phyloP scores from a whole-genome alignment of 2,888 invertebrate species.

The Silvanus unidentatus region DNA sequence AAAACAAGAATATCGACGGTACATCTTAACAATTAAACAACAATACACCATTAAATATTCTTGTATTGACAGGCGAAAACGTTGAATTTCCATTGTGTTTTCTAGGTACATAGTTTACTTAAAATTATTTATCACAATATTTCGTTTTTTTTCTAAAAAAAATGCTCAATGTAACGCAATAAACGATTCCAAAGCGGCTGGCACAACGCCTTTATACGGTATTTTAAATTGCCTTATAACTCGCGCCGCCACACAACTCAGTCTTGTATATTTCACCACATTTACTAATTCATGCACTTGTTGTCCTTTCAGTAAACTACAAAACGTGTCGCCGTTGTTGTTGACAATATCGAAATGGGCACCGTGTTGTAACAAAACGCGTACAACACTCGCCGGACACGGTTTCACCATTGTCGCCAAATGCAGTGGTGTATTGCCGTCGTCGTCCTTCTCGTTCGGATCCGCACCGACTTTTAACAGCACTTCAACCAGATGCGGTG shows the following conservation, averaged over 20 bases:
- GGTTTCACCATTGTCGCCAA: slow-evolving; percentile 70
- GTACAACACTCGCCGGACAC: slow-evolving; percentile 65
- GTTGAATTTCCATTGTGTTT: too few species aligned
- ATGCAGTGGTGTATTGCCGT: slow-evolving; percentile 85
- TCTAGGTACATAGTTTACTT: too few species aligned
- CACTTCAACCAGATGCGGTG: slow-evolving; percentile 58
- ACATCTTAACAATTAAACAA: too few species aligned
- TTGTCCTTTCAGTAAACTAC: slow-evolving; percentile 60
- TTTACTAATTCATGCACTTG: slow-evolving; percentile 63
- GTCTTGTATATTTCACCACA: slow-evolving; percentile 69
- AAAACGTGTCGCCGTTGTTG: slow-evolving; percentile 69
- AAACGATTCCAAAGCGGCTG: slow-evolving; percentile 69
- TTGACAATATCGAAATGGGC: slow-evolving; percentile 82
- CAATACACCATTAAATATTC: too few species aligned
- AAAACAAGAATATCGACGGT: too few species aligned
- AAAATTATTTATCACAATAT: too few species aligned
- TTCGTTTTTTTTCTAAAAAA: too few species aligned
- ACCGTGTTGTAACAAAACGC: slow-evolving; percentile 69
- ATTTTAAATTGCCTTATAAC: slow-evolving; percentile 67
- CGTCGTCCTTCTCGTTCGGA: slow-evolving; percentile 71
- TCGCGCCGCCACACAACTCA: slow-evolving; percentile 82
- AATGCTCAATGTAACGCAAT: slow-evolving; percentile 51
- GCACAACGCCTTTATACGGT: slow-evolving; percentile 64
- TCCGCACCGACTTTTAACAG: slow-evolving; percentile 78
- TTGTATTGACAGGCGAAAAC: too few species aligned